A percentile compares a stretch with the other conserved stretches of the same genome.
These are phyloP conservation scores for Gonioctena quinquepunctata DNA, from an alignment of 1,140 invertebrate species.

Conservation along the genomic window DNA sequence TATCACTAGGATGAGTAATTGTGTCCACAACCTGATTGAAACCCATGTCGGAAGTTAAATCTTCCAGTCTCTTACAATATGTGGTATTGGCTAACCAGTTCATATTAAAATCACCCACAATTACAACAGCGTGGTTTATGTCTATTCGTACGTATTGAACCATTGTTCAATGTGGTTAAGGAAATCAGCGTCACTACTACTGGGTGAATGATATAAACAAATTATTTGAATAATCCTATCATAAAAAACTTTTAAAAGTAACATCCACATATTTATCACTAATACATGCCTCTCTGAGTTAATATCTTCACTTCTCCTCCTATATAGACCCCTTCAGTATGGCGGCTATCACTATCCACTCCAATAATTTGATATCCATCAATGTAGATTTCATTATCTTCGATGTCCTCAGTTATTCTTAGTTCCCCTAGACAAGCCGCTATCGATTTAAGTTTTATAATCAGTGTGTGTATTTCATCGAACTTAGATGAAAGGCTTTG, in stretches of 20 bases:
- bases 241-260: background rate
- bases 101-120: background rate
- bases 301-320: background rate
- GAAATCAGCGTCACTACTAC: background rate
- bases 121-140: background rate
- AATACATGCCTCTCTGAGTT: background rate
- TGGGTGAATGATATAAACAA: background rate
- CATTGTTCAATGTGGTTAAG: background rate
- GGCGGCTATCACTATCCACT: background rate
- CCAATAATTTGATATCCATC: background rate
- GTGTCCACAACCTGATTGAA: background rate
- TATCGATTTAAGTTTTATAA: background rate
- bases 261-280: background rate
- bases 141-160: background rate
- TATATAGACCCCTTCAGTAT: background rate
- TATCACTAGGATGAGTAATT: background rate
- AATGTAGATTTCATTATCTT: background rate
- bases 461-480: background rate
- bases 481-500: background rate
- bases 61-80: background rate
- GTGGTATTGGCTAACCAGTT: background rate
- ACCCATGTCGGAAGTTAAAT: background rate
- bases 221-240: background rate
- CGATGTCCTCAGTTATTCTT: background rate
- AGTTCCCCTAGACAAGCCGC: background rate